Evolutionary conservation across 1,140 invertebrate species (phyloP).

Genomic region (Hypsibius dujardini): DNA sequence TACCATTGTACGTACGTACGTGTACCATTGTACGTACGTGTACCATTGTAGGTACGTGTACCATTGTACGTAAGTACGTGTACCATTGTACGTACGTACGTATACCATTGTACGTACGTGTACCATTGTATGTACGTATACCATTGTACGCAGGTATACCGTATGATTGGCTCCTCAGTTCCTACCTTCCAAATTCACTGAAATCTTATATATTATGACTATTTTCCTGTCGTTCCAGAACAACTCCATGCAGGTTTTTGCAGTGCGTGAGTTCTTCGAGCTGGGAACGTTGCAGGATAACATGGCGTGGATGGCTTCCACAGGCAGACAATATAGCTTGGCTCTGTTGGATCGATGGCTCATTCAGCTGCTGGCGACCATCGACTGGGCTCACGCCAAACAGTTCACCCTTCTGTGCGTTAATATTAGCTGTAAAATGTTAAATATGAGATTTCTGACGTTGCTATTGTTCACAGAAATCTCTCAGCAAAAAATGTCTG

Average conservation of each 20-base stretch:
- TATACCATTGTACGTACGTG: too few species aligned
- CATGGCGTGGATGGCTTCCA: not conserved
- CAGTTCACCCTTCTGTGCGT: too few species aligned
- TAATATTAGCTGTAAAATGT: too few species aligned
- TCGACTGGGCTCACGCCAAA: constrained; percentile 1
- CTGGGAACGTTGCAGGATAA: not conserved
- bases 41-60: too few species aligned
- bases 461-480: too few species aligned
- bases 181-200: not conserved
- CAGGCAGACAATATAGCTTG: not conserved
- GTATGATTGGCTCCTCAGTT: not conserved
- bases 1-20: too few species aligned
- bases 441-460: too few species aligned
- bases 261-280: not conserved
- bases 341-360: not conserved
- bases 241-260: not conserved
- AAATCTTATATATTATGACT: too few species aligned
- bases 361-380: not conserved
- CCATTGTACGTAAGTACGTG: too few species aligned
- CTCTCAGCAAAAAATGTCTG: too few species aligned
- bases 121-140: not conserved
- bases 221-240: not conserved
- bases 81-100: too few species aligned
- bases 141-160: not conserved
- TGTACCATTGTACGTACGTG: too few species aligned